Conservation (phyloP, 2,113 vertebrate species). For the Nannobrachium achirus region DNA sequence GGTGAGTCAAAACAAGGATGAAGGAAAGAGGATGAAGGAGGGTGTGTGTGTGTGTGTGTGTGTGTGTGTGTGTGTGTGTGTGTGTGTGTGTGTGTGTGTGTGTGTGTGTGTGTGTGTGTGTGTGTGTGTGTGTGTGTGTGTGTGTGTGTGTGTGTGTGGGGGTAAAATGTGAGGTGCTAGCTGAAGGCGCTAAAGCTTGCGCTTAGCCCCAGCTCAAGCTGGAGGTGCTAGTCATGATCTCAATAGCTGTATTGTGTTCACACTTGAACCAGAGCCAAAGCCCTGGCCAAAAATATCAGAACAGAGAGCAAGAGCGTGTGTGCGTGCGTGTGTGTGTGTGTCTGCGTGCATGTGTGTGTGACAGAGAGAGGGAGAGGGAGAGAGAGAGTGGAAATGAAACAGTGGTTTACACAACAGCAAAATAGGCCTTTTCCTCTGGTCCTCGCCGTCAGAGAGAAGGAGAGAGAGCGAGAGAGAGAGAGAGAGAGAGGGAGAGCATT, state of each 20-base stretch:
- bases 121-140: too few relatives aligned
- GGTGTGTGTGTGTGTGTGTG: background rate
- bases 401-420: constrained; percentile 80
- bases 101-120: too few relatives aligned
- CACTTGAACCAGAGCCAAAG: constrained; percentile 75
- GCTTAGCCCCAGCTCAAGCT: constrained; percentile 41
- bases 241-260: constrained; percentile 81
- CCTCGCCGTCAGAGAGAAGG: constrained; percentile 51
- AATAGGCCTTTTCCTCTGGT: constrained; percentile 73
- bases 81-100: too few relatives aligned
- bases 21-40: background rate
- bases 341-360: too few relatives aligned
- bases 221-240: constrained; percentile 70
- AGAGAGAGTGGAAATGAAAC: constrained; percentile 78
- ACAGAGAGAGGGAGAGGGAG: too few relatives aligned
- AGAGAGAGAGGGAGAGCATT: constrained; percentile 31
- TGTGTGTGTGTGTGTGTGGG: background rate
- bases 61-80: too few relatives aligned
- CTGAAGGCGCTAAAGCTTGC: constrained; percentile 53
- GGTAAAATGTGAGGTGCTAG: constrained; percentile 47
- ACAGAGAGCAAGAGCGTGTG: constrained; percentile 27
- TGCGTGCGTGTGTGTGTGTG: too few relatives aligned
- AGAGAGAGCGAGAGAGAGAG: constrained; percentile 5
- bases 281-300: constrained; percentile 74
- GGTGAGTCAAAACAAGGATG: background rate